These are phyloP conservation scores for Gari tellinella DNA, from an alignment of 2,888 invertebrate genomes.

Conservation along the genomic window DNA sequence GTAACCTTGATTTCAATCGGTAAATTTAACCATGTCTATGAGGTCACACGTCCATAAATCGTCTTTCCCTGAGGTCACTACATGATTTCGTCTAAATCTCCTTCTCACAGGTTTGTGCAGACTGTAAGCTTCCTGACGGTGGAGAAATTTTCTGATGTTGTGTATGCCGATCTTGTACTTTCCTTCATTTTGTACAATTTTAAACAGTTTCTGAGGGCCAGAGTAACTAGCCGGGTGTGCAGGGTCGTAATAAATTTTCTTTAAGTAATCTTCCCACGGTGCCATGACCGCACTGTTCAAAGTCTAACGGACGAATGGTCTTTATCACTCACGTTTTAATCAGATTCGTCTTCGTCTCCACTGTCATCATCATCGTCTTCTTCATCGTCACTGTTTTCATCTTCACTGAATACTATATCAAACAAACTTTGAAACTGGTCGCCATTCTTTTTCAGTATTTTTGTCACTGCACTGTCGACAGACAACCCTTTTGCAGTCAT, in stretches of 20 bases:
- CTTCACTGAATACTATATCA: conserved; percentile 2
- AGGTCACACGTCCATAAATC: conserved; percentile 53
- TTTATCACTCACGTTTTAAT: too few relatives aligned
- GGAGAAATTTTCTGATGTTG: conserved; percentile 48
- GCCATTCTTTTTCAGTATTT: background rate
- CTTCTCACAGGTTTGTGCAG: conserved; percentile 41
- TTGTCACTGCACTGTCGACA: background rate
- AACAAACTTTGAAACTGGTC: conserved; percentile 1
- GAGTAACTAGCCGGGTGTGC: too few relatives aligned
- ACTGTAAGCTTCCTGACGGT: conserved; percentile 50
- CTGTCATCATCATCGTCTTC: conserved; percentile 18
- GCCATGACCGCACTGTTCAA: conserved; percentile 12
- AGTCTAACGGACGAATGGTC: background rate
- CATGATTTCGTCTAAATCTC: conserved; percentile 39
- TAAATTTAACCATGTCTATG: conserved; percentile 14
- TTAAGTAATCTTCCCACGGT: conserved; percentile 47
- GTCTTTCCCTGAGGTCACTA: conserved; percentile 47
- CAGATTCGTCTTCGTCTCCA: background rate
- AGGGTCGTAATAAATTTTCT: conserved; percentile 34
- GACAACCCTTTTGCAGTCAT: background rate
- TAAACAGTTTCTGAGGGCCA: too few relatives aligned
- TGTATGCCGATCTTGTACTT: conserved; percentile 51
- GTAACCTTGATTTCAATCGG: background rate
- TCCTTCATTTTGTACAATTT: too few relatives aligned
- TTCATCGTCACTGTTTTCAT: background rate